These are phyloP conservation scores for Nycticryphes semicollaris DNA, from an alignment of 2,113 vertebrate species.

Conservation along the genomic window DNA sequence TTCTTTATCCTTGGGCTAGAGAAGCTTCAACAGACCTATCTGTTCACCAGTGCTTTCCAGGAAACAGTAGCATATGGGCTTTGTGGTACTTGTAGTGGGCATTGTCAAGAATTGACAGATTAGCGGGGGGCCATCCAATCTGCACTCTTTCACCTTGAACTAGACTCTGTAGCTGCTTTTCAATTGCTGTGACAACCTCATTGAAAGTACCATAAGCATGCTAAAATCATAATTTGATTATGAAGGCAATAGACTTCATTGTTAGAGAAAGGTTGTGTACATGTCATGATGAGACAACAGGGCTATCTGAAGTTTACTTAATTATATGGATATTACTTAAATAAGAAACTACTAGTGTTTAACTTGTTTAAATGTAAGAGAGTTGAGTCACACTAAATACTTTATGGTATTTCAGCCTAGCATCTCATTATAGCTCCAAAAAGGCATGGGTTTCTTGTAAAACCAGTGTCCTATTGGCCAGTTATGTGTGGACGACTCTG, in stretches of 20 bases:
- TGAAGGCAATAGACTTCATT: not conserved
- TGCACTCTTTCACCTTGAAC: not conserved
- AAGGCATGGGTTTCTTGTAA: not conserved
- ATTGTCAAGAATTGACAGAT: not conserved
- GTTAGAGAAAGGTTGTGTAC: not conserved
- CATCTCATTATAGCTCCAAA: not conserved
- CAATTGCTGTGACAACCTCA: not conserved
- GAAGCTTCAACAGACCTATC: not conserved
- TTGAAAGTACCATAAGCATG: not conserved
- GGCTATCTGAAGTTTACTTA: not conserved
- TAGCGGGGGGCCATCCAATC: fast-evolving
- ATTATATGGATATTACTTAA: not conserved
- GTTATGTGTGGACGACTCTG: not conserved
- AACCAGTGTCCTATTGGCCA: not conserved
- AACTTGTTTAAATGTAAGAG: not conserved
- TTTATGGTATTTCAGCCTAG: not conserved
- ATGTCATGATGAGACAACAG: not conserved
- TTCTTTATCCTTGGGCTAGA: not conserved
- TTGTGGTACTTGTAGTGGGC: not conserved
- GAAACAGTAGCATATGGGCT: not conserved
- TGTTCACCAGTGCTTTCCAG: not conserved
- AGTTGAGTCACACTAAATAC: not conserved
- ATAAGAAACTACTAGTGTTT: not conserved
- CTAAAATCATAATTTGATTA: not conserved
- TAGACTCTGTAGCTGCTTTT: not conserved